Conservation (phyloP, 2,113 vertebrate genomes). For the Australoheros scitulus region DNA sequence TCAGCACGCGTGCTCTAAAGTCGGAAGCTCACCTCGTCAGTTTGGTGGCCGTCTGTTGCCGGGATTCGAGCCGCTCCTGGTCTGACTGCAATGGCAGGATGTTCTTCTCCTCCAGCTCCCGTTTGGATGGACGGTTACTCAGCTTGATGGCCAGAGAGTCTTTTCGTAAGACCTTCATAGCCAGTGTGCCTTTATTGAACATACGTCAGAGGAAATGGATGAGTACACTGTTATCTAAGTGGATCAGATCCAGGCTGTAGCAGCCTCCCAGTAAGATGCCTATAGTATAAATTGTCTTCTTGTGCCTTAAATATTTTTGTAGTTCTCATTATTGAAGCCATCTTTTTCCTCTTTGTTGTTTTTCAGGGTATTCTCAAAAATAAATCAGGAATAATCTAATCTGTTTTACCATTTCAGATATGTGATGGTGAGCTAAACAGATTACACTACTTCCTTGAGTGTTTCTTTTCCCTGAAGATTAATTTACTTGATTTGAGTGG, state of each 20-base stretch:
- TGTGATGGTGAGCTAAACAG: too few relatives aligned
- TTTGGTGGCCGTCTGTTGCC: slow-evolving; percentile 97
- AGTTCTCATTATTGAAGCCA: not conserved
- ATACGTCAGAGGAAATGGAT: not conserved
- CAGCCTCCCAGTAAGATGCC: not conserved
- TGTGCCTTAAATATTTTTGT: not conserved
- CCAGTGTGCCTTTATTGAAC: slow-evolving; percentile 84
- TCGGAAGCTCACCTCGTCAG: slow-evolving; percentile 86
- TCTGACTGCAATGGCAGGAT: slow-evolving; percentile 95
- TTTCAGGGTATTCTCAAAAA: not conserved
- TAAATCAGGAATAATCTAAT: too few relatives aligned
- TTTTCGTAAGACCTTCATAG: slow-evolving; percentile 93
- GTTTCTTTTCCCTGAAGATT: too few relatives aligned
- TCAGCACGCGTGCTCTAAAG: not conserved
- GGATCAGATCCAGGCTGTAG: not conserved
- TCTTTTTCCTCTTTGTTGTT: not conserved
- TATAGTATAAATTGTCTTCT: not conserved
- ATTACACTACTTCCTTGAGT: too few relatives aligned
- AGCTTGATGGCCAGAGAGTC: slow-evolving; percentile 98
- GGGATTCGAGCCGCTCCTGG: slow-evolving; percentile 88
- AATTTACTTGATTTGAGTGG: too few relatives aligned
- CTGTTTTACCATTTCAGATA: too few relatives aligned
- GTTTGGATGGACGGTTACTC: slow-evolving; percentile 93
- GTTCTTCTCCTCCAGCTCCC: slow-evolving; percentile 97
- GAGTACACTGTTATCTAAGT: not conserved